Evolutionary conservation across 2,113 vertebrate genomes (phyloP).

Genomic region (Manacus vitellinus): DNA sequence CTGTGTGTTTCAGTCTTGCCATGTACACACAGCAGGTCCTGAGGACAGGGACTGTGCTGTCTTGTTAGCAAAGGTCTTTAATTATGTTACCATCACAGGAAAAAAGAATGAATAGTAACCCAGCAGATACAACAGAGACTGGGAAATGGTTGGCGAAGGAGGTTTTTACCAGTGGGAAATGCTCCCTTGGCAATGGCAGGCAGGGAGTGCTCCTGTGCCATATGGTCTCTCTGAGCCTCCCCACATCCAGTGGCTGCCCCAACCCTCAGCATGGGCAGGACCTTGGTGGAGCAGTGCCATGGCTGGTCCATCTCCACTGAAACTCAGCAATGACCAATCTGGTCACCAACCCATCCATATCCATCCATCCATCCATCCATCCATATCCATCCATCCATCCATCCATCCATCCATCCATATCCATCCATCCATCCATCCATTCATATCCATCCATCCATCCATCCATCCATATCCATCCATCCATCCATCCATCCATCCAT

Average conservation of each 20-base stretch:
- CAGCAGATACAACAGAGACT: neutral
- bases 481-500: no score
- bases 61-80: neutral
- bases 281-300: rapidly evolving
- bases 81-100: neutral
- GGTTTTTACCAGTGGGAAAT: neutral
- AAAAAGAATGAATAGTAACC: neutral
- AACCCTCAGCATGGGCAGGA: rapidly evolving
- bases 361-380: no score
- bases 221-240: neutral
- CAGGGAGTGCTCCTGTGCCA: neutral
- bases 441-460: no score
- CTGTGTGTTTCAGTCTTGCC: neutral
- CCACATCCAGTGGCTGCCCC: neutral
- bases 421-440: no score
- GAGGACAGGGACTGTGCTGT: neutral
- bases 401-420: no score
- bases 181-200: neutral
- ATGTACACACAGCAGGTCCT: neutral
- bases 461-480: no score
- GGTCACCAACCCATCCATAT: neutral
- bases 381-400: no score
- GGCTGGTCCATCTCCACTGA: neutral
- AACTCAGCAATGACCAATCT: neutral
- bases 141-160: neutral